Base-by-base conservation (phyloP, 2,888 invertebrate genomes). In the Acrobasis suavella region DNA sequence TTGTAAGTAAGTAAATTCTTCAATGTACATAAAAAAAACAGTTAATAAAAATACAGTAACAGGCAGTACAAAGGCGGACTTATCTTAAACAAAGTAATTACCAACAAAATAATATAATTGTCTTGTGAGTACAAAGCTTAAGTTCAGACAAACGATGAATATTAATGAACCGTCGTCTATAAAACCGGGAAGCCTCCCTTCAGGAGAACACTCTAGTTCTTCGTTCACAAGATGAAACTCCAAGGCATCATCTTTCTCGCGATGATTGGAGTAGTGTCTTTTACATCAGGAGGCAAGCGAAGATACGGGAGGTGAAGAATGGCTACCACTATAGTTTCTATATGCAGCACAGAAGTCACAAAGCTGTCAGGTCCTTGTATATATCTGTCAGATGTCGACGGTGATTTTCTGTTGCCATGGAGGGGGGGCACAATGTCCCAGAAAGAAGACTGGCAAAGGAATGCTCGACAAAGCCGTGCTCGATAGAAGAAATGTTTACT, bases 401-500 rank as follows among this genome's bases (percentile, higher is more conserved):
- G 42, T 46, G 22, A 22, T 22, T 22, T 61, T 56, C 7, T 37
- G 50, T 12, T 67, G 67, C 66, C 67, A 8, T 69, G 72, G 72
- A 54, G 70, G 39, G 50, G 66, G 63, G 63, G 22, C 22, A 3
- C 22, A 22, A 22, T 1, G 22, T 2, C 22, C 22, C 3, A 62
- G 65, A 74, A 58, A 61, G 76, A 32, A 69, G 69, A 0, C 66
- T 75, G 1, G 69, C 72, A 2, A 67, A 67, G 2, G 77, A 76
- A 32, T 77, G 77, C 69, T 77, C 75, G 50, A 69, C 70, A 9
- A 60, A 66, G 17, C 62, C 64, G 1, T 76, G 75, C 63, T 67
- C 70, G 1, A 16, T 73, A 7, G 62, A 72, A 6, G 73, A 74
- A 39, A 22, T 22, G 22, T 22, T 2, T 1, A 22, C 22, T 22